Evolutionary conservation across 2,888 invertebrate species (phyloP).

Genomic region (Habroteleia sp.): DNA sequence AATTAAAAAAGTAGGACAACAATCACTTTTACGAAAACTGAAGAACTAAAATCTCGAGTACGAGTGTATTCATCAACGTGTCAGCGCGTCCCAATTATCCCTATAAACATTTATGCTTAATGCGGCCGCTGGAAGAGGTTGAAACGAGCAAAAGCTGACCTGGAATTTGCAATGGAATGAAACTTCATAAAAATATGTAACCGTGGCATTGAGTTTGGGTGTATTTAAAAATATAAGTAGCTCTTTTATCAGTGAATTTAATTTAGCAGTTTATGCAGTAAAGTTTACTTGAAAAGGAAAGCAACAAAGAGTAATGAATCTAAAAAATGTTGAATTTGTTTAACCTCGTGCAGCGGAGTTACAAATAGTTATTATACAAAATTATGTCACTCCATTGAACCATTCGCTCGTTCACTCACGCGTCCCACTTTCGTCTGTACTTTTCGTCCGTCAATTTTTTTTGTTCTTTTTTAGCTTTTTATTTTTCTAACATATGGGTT

Average conservation of each 20-base stretch:
- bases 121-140: constrained; percentile 19
- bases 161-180: constrained; percentile 10
- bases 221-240: constrained; percentile 17
- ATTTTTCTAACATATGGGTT: no score
- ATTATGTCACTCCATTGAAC: constrained; percentile 43
- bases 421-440: background rate
- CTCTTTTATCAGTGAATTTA: constrained; percentile 21
- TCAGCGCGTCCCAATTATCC: constrained; percentile 24
- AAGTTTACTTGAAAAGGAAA: constrained; percentile 9
- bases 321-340: no score
- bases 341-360: constrained; percentile 18
- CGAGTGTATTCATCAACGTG: constrained; percentile 19
- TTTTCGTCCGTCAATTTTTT: background rate
- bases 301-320: no score
- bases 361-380: constrained; percentile 54
- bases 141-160: constrained; percentile 10
- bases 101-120: constrained; percentile 42
- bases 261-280: constrained; percentile 36
- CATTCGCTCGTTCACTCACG: constrained; percentile 30
- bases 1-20: no score
- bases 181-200: constrained; percentile 19
- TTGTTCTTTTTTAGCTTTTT: background rate
- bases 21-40: no score
- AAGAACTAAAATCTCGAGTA: no score
- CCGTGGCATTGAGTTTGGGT: constrained; percentile 19